Base-by-base conservation (phyloP, 2,113 vertebrate genomes). In the Bubalus kerabau region DNA sequence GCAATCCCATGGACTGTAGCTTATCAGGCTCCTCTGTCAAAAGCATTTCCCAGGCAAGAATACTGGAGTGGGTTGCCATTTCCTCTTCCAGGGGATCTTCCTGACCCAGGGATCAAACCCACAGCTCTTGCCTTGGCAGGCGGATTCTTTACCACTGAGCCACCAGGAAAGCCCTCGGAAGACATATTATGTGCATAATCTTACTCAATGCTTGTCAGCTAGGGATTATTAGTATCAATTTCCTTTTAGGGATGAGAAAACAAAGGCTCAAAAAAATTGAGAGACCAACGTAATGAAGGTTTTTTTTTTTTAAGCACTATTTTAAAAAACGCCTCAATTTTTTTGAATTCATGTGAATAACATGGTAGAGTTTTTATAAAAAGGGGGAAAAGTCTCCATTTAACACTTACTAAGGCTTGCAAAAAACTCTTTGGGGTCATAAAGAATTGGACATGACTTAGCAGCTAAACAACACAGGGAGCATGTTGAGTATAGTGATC, bases 241-340 rank as follows among this genome's bases (percentile, higher is more conserved):
- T 94, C 50, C 24, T 87, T 56, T 93, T 43, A 60, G 14, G n/a
- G 40, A 24, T 19, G 91, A 91, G 46, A 74, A 90, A 54, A 62
- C 67, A 32, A 46, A 90, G 36, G 17, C 24, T 87, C 43, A 59
- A n/a, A 67, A 62, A 83, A 36, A 91, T 24, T 64, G 28, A 67
- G 92, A 32, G 64, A 43, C 3, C 28, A 91, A 87, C 21, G 2
- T 76, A 46, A 76, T 26, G 71, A 26, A 76, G 10, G 36, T 3
- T 6, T 26, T 26, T 76, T 40, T 19, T 23, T 76, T 76, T 43
- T 0, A 97, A 97, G 57, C n/a, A 62, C 90, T 90, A 60, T 92
- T 97, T 97, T 90, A 97, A 97, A 97, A 97, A 91, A 96, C 1
- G 15, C 91, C 85, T 95, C 82, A 78, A 74, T 95, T 96, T 98